Evolutionary conservation across 2,797 vertebrate species (phyloP).

Genomic region (Sebastes taczanowskii): DNA sequence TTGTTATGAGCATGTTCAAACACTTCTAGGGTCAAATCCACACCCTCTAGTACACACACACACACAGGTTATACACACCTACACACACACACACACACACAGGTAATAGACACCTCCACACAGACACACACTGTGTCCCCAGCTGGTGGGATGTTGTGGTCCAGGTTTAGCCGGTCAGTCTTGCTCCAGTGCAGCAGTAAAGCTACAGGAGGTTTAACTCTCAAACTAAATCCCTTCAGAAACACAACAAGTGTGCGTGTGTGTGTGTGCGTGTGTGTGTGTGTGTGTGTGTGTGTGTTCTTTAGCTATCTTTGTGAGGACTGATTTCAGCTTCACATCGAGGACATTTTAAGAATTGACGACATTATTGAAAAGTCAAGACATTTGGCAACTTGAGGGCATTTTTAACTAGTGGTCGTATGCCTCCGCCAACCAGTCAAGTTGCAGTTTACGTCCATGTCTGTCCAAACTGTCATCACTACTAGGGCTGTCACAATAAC

Average conservation of each 20-base stretch:
- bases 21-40: conserved; percentile 42
- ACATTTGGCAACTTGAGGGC: neutral
- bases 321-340: neutral
- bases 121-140: conserved; percentile 1
- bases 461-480: neutral
- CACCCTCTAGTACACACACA: neutral
- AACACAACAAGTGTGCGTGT: neutral
- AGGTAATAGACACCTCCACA: neutral
- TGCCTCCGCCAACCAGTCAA: no score
- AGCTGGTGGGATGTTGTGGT: conserved; percentile 19
- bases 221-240: conserved; percentile 19
- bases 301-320: neutral
- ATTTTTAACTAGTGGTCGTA: no score
- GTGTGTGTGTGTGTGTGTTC: neutral
- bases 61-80: neutral
- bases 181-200: conserved; percentile 48
- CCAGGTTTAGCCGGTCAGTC: conserved; percentile 47
- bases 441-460: no score
- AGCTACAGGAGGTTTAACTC: conserved; percentile 33
- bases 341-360: neutral
- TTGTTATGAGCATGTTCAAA: conserved; percentile 55
- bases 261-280: neutral
- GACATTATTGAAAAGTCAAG: neutral
- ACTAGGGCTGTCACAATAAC: neutral
- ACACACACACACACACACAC: conserved; percentile 4